phyloP scores from a whole-genome alignment of 2,888 invertebrate genomes.

The Acanthosepion pharaonis region DNA sequence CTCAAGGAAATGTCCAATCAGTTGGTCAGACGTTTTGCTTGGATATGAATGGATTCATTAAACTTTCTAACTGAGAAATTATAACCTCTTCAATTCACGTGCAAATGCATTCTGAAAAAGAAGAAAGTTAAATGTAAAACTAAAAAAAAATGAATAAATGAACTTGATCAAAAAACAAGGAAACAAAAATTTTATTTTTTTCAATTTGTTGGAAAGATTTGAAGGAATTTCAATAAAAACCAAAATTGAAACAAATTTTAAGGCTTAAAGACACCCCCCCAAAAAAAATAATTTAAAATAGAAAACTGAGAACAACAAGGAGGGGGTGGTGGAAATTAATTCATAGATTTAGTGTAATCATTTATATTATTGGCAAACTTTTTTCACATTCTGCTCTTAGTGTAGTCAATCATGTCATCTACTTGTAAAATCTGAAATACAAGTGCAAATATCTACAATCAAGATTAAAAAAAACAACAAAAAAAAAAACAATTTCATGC shows the following conservation, averaged over 20 bases:
- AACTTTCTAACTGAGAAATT: background rate
- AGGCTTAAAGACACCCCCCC: background rate
- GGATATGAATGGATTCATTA: constrained; percentile 6
- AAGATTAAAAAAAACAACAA: too few relatives aligned
- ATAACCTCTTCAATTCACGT: constrained; percentile 33
- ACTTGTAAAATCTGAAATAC: too few relatives aligned
- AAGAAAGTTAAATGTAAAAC: background rate
- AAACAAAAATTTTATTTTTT: background rate
- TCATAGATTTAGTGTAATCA: background rate
- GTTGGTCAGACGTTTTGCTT: constrained; percentile 22
- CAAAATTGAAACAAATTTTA: background rate
- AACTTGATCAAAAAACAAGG: background rate
- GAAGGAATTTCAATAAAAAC: background rate
- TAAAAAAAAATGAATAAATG: background rate
- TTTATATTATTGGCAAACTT: background rate
- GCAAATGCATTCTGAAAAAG: background rate
- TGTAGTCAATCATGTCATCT: background rate
- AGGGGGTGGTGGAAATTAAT: background rate
- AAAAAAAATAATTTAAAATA: background rate
- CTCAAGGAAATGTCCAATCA: constrained; percentile 33
- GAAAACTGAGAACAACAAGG: background rate
- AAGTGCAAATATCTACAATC: too few relatives aligned
- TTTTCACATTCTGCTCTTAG: background rate
- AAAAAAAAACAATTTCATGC: too few relatives aligned
- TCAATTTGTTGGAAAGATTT: background rate